Evolutionary conservation across 2,113 vertebrate genomes (phyloP).

Genomic region (Carollia perspicillata): DNA sequence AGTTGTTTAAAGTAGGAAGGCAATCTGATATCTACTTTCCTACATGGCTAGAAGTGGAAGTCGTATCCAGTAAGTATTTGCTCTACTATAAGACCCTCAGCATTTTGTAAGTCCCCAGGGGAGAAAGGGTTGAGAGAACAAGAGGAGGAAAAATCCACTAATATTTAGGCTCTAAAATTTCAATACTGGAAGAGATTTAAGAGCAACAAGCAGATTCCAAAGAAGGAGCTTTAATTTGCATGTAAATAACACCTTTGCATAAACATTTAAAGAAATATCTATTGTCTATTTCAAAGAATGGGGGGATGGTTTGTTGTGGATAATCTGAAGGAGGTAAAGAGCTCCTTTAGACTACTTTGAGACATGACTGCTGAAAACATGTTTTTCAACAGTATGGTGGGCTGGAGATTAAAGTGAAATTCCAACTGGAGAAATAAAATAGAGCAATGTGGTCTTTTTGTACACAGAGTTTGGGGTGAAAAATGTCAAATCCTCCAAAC

Average conservation of each 20-base stretch:
- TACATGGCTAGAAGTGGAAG: neutral
- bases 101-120: neutral
- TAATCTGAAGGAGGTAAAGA: neutral
- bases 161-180: constrained; percentile 14
- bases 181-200: neutral
- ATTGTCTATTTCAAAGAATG: neutral
- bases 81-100: neutral
- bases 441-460: neutral
- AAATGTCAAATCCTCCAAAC: neutral
- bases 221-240: neutral
- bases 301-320: neutral
- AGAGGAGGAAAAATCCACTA: neutral
- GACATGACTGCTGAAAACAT: neutral
- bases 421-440: neutral
- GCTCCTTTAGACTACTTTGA: neutral
- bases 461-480: neutral
- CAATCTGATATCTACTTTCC: neutral
- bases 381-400: neutral
- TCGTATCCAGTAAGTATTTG: neutral
- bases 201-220: neutral
- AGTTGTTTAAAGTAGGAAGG: neutral
- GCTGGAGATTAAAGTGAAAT: neutral
- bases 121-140: neutral
- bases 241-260: neutral
- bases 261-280: neutral